Evolutionary conservation across 2,888 invertebrate species (phyloP), one percentile per base, ranked within the genome.

Genomic region (Eupsilia transversa): DNA sequence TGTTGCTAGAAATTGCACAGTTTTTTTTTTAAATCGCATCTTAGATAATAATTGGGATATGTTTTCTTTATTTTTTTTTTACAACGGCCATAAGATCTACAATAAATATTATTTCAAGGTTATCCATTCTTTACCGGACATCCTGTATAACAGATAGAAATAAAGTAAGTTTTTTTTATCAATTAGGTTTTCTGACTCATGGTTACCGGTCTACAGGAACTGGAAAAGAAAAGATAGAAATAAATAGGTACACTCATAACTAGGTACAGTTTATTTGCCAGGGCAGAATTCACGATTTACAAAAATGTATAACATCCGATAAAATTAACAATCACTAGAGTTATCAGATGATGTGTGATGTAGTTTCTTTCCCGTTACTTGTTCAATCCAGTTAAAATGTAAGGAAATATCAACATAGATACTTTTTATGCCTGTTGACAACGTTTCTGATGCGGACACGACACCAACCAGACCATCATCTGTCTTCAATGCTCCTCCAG

Each of bases 381-480:
- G 0, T 43, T 35, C 9, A 56, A 72, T 72, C 56, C 72, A 72
- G 10, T 56, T 7, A 20, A 41, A 71, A 71, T 72, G 41, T 23
- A 35, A 10, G 6, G 72, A 72, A 27, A 72, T n/a, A 52, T 70
- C 30, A 23, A 72, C 72, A 43, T 4, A 72, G 1, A 35, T 0
- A 30, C 7, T 46, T 71, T 41, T 1, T 14, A 0, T 5, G 20
- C 30, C 71, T 6, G 30, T 41, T 30, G 6, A 0, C 7, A 3
- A 30, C 27, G 0, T 2, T 49, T 3, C 3, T 10, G 0, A 0
- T 59, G 6, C 38, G 4, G 1, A 1, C 6, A 33, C 0, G 7
- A 73, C 38, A 23, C 73, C 73, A 49, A 73, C 4, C n/a, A 73
- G 59, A 27, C 73, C 73, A 33, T 73, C 59, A 2, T 30, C 41